Conservation (phyloP, 2,888 invertebrate species). For the Drosophila quasianomalipes region DNA sequence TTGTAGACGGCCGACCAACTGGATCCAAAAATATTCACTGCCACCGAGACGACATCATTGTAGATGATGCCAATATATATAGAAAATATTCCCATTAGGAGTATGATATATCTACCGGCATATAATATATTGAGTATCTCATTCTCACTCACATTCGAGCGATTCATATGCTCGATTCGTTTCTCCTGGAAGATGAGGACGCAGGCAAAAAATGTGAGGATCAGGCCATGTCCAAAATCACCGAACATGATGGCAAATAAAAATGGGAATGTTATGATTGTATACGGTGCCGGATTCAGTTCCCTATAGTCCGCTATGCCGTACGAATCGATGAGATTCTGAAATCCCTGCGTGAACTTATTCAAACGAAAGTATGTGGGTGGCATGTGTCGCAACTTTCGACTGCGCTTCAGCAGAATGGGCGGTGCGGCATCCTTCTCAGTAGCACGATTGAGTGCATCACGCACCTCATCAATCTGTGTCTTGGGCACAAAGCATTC, state of each 20-base stretch:
- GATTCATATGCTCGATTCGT: constrained; percentile 87
- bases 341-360: constrained; percentile 95
- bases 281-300: constrained; percentile 95
- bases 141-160: constrained; percentile 86
- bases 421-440: constrained; percentile 88
- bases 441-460: constrained; percentile 87
- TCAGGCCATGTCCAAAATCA: constrained; percentile 95
- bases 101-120: constrained; percentile 97
- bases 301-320: constrained; percentile 97
- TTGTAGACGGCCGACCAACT: constrained; percentile 90
- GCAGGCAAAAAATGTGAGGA: constrained; percentile 92
- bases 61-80: constrained; percentile 99
- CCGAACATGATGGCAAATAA: constrained; percentile 98
- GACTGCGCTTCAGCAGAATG: constrained; percentile 87
- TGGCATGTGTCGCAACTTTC: constrained; percentile 20
- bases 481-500: constrained; percentile 94
- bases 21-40: constrained; percentile 96
- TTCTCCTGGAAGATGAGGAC: constrained; percentile 94
- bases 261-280: constrained; percentile 97
- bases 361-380: constrained; percentile 97
- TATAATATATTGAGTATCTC: constrained; percentile 99
- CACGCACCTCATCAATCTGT: constrained; percentile 90
- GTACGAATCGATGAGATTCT: constrained; percentile 93
- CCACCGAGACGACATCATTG: constrained; percentile 97
- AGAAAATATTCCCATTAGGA: constrained; percentile 98